These are phyloP conservation scores for Perodicticus potto DNA, from an alignment of 2,797 vertebrate genomes.

Conservation along the genomic window DNA sequence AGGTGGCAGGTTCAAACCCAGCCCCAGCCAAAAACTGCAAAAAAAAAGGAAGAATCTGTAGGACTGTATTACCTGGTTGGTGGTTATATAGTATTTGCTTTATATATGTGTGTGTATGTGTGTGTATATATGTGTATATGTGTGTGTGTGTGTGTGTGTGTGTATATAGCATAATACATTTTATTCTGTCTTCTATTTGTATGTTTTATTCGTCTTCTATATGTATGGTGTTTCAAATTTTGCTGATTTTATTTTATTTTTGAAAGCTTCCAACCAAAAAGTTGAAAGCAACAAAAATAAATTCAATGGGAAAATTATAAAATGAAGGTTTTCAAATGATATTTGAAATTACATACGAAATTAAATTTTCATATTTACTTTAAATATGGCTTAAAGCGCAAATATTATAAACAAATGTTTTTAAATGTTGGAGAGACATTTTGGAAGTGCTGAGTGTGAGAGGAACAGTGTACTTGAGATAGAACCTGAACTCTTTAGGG, in stretches of 20 bases:
- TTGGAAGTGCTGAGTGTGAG: background rate
- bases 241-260: background rate
- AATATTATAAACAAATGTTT: background rate
- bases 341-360: constrained; percentile 14
- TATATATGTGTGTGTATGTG: background rate
- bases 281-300: background rate
- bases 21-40: no score
- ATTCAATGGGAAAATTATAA: background rate
- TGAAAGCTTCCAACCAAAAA: constrained; percentile 53
- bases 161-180: background rate
- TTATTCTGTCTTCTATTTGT: background rate
- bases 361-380: constrained; percentile 32
- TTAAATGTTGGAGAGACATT: background rate
- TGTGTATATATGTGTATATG: background rate
- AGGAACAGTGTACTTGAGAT: no score
- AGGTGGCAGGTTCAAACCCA: no score
- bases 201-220: background rate
- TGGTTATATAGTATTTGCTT: background rate
- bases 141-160: no score
- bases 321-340: background rate
- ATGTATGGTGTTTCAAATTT: background rate
- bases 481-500: background rate
- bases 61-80: background rate
- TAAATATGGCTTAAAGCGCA: background rate
- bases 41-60: background rate